These are phyloP conservation scores for Aethes cnicana DNA, from an alignment of 2,888 invertebrate genomes.

Conservation along the genomic window DNA sequence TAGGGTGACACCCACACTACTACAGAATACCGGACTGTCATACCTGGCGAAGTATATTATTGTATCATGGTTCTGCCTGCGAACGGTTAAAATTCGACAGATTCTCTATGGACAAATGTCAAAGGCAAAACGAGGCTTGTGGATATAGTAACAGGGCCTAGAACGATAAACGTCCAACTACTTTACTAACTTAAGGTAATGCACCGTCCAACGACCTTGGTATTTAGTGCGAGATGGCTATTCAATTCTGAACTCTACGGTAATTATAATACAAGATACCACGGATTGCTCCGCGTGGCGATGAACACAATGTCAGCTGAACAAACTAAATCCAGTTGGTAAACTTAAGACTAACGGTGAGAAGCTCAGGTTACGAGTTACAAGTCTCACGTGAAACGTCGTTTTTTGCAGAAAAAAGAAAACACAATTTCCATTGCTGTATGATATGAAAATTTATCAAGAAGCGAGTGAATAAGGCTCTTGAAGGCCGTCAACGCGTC, in stretches of 20 bases:
- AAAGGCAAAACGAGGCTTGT: too few species aligned
- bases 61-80: too few species aligned
- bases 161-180: not conserved
- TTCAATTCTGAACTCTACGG: conserved; percentile 20
- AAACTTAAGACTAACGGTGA: conserved; percentile 29
- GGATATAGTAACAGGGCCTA: too few species aligned
- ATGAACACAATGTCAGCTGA: conserved; percentile 36
- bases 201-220: not conserved
- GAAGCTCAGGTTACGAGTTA: conserved; percentile 12
- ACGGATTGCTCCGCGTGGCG: conserved; percentile 34
- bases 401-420: conserved; percentile 1
- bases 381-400: not conserved
- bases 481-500: too few species aligned
- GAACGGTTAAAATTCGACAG: too few species aligned
- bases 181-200: conserved; percentile 6
- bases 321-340: conserved; percentile 7
- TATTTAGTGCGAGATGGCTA: conserved; percentile 18
- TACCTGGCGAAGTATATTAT: too few species aligned
- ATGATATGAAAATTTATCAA: too few species aligned
- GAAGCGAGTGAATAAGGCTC: too few species aligned
- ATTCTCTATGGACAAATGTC: too few species aligned
- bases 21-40: too few species aligned
- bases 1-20: too few species aligned
- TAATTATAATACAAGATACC: conserved; percentile 19
- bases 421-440: too few species aligned